Evolutionary conservation across 2,888 invertebrate species (phyloP).

Genomic region (Synanthedon tipuliformis): DNA sequence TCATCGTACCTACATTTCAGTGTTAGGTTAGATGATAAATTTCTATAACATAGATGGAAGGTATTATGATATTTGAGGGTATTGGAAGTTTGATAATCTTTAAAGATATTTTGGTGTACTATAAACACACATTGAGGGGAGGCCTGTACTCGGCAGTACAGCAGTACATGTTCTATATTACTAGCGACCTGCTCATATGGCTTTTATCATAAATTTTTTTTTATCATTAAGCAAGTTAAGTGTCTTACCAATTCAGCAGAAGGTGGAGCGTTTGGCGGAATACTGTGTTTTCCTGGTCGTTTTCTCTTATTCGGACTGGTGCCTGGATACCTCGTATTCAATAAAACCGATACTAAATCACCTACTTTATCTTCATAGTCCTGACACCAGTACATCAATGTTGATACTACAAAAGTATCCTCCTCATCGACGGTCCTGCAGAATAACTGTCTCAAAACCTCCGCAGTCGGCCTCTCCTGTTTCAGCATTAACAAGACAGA

Average conservation of each 20-base stretch:
- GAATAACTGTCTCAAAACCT: conserved; percentile 86
- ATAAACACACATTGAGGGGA: no score
- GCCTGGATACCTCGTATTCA: conserved; percentile 86
- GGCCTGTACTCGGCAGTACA: no score
- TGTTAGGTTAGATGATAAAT: no score
- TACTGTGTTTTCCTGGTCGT: conserved; percentile 80
- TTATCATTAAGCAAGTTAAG: background rate
- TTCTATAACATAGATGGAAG: no score
- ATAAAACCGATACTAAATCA: conserved; percentile 81
- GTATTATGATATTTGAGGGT: no score
- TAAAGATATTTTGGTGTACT: no score
- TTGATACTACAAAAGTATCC: conserved; percentile 91
- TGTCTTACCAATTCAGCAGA: conserved; percentile 78
- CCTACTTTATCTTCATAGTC: conserved; percentile 90
- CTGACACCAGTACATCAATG: conserved; percentile 94
- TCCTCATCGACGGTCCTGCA: conserved; percentile 79
- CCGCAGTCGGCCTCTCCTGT: conserved; percentile 89
- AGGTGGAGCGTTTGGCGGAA: conserved; percentile 77
- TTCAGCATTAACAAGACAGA: conserved; percentile 91
- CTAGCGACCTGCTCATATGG: no score
- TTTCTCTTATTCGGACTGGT: conserved; percentile 93
- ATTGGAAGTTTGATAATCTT: no score
- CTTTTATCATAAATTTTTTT: background rate
- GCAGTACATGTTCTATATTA: no score
- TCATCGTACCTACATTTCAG: no score